Evolutionary conservation across 2,888 invertebrate genomes (phyloP).

Genomic region (Abrostola triplasia): DNA sequence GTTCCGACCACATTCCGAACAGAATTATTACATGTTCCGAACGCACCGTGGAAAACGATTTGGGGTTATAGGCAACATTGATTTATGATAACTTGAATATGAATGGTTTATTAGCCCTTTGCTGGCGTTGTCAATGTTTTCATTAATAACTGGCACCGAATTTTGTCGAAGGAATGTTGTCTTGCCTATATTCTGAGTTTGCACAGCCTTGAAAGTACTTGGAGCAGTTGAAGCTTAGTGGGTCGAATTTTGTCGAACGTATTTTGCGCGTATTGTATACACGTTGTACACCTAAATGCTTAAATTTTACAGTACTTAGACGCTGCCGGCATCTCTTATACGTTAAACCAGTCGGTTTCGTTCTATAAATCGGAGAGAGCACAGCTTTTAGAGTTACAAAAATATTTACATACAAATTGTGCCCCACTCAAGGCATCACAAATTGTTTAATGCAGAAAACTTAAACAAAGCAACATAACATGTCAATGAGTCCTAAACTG

Average conservation of each 20-base stretch:
- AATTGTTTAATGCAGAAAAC: too few species aligned
- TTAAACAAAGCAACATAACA: not conserved
- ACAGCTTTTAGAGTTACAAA: too few species aligned
- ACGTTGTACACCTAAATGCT: too few species aligned
- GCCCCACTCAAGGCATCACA: too few species aligned
- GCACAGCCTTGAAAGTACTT: slow-evolving; percentile 6
- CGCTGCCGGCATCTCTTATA: too few species aligned
- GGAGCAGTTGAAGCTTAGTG: not conserved
- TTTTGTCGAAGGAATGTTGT: slow-evolving; percentile 3
- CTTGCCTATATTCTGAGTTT: not conserved
- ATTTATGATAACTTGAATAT: slow-evolving; percentile 5
- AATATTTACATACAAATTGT: too few species aligned
- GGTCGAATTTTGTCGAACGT: not conserved
- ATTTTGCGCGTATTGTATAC: not conserved
- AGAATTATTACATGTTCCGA: slow-evolving; percentile 48
- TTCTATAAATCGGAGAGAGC: too few species aligned
- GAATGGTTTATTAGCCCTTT: not conserved
- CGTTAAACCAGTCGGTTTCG: too few species aligned
- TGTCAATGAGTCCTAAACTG: not conserved
- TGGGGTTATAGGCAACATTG: slow-evolving; percentile 24
- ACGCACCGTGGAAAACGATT: slow-evolving; percentile 35
- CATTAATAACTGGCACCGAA: slow-evolving; percentile 1
- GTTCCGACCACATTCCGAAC: slow-evolving; percentile 69
- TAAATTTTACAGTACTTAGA: too few species aligned
- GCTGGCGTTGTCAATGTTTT: not conserved